Conservation (phyloP, 2,888 invertebrate species). For the Didymodactylos carnosus region DNA sequence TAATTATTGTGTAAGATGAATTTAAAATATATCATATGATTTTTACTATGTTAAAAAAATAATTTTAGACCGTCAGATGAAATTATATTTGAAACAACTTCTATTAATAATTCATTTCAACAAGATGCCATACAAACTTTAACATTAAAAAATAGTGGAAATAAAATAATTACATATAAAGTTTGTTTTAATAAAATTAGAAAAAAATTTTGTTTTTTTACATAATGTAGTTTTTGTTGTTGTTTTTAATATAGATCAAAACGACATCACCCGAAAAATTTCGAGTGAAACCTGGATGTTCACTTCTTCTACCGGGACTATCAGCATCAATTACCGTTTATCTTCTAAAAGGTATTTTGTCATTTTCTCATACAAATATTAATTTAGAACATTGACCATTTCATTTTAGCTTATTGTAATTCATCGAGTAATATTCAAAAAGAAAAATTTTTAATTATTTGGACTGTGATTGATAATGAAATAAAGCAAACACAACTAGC, state of each 20-base stretch:
- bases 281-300: conserved; percentile 11
- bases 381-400: background rate
- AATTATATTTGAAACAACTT: background rate
- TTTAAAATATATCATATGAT: background rate
- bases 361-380: background rate
- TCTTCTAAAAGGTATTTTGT: conserved; percentile 9
- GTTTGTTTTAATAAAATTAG: background rate
- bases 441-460: conserved; percentile 13
- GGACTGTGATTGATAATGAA: conserved; percentile 5
- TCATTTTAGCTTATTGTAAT: background rate
- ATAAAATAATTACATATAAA: conserved; percentile 5
- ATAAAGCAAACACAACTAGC: background rate
- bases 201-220: background rate
- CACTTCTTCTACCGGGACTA: background rate
- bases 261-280: conserved; percentile 14
- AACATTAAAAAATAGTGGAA: conserved; percentile 1
- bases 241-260: conserved; percentile 1
- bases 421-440: background rate
- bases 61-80: conserved; percentile 1
- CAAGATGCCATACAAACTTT: background rate
- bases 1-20: background rate
- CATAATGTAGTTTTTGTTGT: too few relatives aligned
- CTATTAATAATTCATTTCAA: background rate
- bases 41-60: background rate
- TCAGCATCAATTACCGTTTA: conserved; percentile 1